Conservation (phyloP, 1,140 invertebrate genomes). For the Zophobas atratus region DNA sequence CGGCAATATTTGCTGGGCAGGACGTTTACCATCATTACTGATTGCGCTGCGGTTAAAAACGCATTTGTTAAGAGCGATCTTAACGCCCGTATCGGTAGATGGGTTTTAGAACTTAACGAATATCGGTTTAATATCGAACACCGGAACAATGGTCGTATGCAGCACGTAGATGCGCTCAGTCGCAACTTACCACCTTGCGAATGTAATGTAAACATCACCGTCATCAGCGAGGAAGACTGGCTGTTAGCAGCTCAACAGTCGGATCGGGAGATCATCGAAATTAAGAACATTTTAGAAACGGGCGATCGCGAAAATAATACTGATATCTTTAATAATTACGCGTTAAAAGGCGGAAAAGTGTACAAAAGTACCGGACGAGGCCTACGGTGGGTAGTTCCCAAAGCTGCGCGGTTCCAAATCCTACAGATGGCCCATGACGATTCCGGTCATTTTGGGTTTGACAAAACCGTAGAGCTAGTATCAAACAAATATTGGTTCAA, state of each 20-base stretch:
- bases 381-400: slow-evolving; percentile 60
- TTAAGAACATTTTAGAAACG: neutral
- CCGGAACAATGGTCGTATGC: neutral
- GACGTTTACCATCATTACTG: neutral
- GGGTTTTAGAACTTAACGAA: neutral
- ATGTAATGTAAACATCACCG: neutral
- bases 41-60: slow-evolving; percentile 1
- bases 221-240: slow-evolving; percentile 46
- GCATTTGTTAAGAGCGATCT: slow-evolving; percentile 4
- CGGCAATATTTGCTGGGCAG: neutral
- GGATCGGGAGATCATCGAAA: neutral
- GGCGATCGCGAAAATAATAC: neutral
- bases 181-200: neutral
- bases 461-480: slow-evolving; percentile 60
- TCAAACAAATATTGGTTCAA: slow-evolving; percentile 62
- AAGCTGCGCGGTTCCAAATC: slow-evolving; percentile 58
- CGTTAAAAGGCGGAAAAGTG: slow-evolving; percentile 50
- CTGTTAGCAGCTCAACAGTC: slow-evolving; percentile 39
- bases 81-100: neutral
- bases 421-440: slow-evolving; percentile 49
- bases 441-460: slow-evolving; percentile 47
- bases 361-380: slow-evolving; percentile 56
- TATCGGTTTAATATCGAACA: neutral
- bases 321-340: slow-evolving; percentile 10
- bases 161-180: neutral